Conservation (phyloP, 2,113 vertebrate species). For the Aramus guarauna region DNA sequence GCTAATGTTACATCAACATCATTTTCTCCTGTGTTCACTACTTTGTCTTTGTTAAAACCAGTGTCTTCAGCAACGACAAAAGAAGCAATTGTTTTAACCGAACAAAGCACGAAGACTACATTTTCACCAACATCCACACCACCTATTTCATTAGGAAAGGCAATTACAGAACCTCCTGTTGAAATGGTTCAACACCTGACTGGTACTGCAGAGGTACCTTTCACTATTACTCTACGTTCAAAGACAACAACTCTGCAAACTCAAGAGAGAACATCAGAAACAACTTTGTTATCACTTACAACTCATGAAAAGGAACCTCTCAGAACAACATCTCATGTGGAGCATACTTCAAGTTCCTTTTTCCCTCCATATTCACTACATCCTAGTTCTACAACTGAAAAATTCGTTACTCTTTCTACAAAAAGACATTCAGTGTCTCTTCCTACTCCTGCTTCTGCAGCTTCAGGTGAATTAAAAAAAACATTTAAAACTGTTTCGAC, state of each 20-base stretch:
- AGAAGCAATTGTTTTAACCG: not conserved
- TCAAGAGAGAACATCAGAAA: not conserved
- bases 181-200: not conserved
- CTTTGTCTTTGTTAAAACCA: not conserved
- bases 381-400: not conserved
- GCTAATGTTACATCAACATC: not conserved
- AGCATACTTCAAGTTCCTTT: not conserved
- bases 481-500: conserved; percentile 42
- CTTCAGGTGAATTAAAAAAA: conserved; percentile 31
- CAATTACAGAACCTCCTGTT: not conserved
- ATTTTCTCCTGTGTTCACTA: conserved; percentile 1
- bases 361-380: not conserved
- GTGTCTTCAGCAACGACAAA: not conserved
- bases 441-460: conserved; percentile 2
- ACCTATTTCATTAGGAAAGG: not conserved
- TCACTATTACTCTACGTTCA: not conserved
- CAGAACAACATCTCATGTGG: not conserved
- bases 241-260: not conserved
- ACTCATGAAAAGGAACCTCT: not conserved
- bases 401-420: not conserved
- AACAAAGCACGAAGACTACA: not conserved
- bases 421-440: not conserved
- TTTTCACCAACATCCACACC: not conserved
- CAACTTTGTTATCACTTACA: not conserved
- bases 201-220: not conserved